Evolutionary conservation across 2,113 vertebrate genomes (phyloP).

Genomic region (Gnathonemus echidnorhynchus): DNA sequence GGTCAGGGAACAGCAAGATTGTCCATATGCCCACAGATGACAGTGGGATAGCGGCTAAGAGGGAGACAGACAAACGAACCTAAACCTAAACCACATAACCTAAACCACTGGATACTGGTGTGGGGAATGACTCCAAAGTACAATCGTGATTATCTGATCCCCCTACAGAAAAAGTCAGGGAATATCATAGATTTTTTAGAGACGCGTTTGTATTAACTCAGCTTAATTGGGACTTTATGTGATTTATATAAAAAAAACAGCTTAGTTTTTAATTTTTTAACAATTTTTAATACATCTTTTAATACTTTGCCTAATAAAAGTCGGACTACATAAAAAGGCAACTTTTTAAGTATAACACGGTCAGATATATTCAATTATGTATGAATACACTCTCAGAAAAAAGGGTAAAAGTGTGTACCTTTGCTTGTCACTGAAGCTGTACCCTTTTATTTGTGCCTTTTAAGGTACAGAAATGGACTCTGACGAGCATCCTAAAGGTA

Average conservation of each 20-base stretch:
- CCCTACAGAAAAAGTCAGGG: constrained; percentile 57
- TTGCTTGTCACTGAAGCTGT: no score
- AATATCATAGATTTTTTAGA: background rate
- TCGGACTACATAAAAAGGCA: background rate
- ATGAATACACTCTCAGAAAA: background rate
- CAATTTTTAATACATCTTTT: background rate
- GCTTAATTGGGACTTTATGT: no score
- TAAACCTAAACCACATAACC: constrained; percentile 74
- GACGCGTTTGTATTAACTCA: no score
- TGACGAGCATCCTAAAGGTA: no score
- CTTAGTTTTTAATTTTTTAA: background rate
- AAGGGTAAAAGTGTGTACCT: no score
- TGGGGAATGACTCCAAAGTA: constrained; percentile 91
- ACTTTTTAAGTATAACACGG: background rate
- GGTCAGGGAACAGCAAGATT: background rate
- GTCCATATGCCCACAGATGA: background rate
- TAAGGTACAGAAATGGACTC: no score
- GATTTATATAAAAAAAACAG: no score
- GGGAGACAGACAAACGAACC: constrained; percentile 51
- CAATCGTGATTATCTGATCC: constrained; percentile 79
- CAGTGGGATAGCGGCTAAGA: background rate
- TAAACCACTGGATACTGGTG: constrained; percentile 94
- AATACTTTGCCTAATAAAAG: background rate
- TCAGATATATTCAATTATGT: background rate
- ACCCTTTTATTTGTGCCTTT: no score